Conservation (phyloP, 2,888 invertebrate species). For the Trissolcus brochymenae region DNA sequence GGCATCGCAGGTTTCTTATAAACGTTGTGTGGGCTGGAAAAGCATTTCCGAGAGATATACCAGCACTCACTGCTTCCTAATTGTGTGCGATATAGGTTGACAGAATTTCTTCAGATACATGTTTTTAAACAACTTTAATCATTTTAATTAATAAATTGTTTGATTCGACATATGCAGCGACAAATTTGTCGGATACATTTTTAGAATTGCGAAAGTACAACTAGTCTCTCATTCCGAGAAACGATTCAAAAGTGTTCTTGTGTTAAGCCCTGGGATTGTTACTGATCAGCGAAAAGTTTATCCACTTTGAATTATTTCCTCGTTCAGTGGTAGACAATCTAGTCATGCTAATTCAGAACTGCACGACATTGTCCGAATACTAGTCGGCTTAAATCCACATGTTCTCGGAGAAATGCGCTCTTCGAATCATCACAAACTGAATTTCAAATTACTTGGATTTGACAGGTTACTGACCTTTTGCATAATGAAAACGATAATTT, state of each 20-base stretch:
- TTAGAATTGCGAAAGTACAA: too few species aligned
- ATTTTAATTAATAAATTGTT: too few species aligned
- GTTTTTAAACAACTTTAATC: too few species aligned
- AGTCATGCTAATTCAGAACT: slow-evolving; percentile 50
- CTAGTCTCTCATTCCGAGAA: too few species aligned
- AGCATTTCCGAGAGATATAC: slow-evolving; percentile 32
- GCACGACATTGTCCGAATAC: slow-evolving; percentile 49
- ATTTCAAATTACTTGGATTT: too few species aligned
- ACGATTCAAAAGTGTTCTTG: too few species aligned
- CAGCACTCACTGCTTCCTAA: not conserved
- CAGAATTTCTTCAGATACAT: slow-evolving; percentile 2
- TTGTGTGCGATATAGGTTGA: not conserved
- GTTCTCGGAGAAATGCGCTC: too few species aligned
- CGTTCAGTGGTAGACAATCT: slow-evolving; percentile 34
- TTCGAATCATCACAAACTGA: too few species aligned
- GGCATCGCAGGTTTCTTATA: slow-evolving; percentile 45
- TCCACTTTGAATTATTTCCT: slow-evolving; percentile 37
- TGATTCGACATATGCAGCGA: too few species aligned
- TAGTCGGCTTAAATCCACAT: slow-evolving; percentile 18
- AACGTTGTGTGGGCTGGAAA: slow-evolving; percentile 58
- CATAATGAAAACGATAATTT: too few species aligned
- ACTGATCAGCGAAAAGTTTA: not conserved
- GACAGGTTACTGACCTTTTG: too few species aligned
- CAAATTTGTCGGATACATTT: too few species aligned
- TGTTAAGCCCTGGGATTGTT: not conserved